Base-by-base conservation (phyloP, 1,140 invertebrate species). In the Danaus melanippus region DNA sequence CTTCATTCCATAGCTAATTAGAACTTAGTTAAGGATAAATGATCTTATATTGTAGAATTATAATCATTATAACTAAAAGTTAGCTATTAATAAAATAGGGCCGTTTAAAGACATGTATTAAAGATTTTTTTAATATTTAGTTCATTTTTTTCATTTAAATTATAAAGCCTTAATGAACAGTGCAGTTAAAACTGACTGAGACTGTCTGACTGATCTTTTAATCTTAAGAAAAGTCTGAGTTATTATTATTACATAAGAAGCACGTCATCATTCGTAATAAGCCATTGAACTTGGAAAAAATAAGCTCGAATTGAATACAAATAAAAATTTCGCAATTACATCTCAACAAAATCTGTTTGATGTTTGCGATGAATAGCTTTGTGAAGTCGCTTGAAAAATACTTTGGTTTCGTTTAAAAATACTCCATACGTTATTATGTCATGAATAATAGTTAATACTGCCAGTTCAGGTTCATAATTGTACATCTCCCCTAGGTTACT, bases 291-390 rank as follows among this genome's bases (percentile, higher is more conserved):
- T 56, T 21, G 12, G 10, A 21, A 51, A 62, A 62, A 64, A 62
- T 59, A 58, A 60, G 58, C 55, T 51, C 52, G 59, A 52, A 21
- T 52, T 47, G 48, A 62, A 62, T 57, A 58, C 61, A 60, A 64
- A 60, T 64, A 66, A 64, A 60, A 66, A 66, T 69, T 66, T 66
- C 40, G 54, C 64, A 66, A 69, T 66, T 62, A 66, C 57, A 44
- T 39, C 58, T 62, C 44, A 58, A 58, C 58, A 53, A 67, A n/a
- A 71, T 66, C 6, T 64, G 66, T 66, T 64, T 60, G 59, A 55
- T 58, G 63, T 62, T 62, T 62, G 51, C 58, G 64, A 1, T 71
- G 64, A 67, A 60, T 60, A 58, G 54, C 53, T 55, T 45, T 32
- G 68, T 64, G 66, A 58, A 55, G 12, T 63, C 64, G 57, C 42